These are phyloP conservation scores for Rhimphoctona megacephalus DNA, from an alignment of 2,888 invertebrate genomes.

Conservation along the genomic window DNA sequence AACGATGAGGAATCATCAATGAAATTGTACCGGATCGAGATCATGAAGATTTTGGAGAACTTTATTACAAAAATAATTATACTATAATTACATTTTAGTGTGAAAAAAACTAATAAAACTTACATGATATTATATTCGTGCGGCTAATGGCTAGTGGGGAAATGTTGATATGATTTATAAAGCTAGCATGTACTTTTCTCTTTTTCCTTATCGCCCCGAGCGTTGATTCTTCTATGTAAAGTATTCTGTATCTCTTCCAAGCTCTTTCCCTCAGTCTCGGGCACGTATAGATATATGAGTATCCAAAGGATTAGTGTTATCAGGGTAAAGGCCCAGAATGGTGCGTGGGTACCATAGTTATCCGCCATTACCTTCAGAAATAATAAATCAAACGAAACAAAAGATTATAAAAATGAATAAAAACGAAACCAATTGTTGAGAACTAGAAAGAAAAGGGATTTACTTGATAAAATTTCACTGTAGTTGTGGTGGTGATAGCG, in stretches of 20 bases:
- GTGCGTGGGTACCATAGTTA: conserved; percentile 77
- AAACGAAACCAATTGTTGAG: not conserved
- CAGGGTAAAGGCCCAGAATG: conserved; percentile 79
- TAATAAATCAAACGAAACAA: conserved; percentile 20
- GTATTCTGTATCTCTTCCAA: conserved; percentile 82
- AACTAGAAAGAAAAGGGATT: not conserved
- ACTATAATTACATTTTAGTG: not conserved
- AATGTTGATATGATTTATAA: not conserved
- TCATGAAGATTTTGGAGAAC: not conserved
- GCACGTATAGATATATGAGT: conserved; percentile 80
- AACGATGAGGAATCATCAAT: not conserved
- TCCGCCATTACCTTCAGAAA: conserved; percentile 76
- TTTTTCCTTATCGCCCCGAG: conserved; percentile 32
- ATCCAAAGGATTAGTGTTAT: conserved; percentile 80
- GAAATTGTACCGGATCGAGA: not conserved
- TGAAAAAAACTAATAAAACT: not conserved
- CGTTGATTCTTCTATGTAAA: conserved; percentile 71
- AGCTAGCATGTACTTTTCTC: conserved; percentile 14
- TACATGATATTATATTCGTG: not conserved
- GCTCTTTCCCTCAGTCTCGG: conserved; percentile 83
- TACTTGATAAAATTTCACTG: conserved; percentile 83
- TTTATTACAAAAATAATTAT: conserved; percentile 34
- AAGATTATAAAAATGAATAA: conserved; percentile 2
- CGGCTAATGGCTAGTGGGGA: not conserved
- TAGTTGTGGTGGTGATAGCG: conserved; percentile 76